Evolutionary conservation across 2,888 invertebrate species (phyloP), one percentile per base, ranked within the genome.

Genomic region (Orchestes rusci): DNA sequence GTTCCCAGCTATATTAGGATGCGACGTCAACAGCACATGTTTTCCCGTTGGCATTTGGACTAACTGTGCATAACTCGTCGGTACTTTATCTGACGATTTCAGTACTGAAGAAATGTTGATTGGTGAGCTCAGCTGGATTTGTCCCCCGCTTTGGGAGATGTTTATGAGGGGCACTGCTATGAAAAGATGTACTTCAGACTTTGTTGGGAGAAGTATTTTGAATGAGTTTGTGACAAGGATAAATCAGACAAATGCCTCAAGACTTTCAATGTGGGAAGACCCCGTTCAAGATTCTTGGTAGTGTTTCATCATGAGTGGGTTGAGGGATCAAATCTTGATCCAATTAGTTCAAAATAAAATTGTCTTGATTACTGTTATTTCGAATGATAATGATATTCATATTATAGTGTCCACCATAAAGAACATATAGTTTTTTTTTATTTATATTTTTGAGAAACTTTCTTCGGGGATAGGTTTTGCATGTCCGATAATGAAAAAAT

Each of bases 21-120:
- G 60, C 2, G 79, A 74, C 3, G 81, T 77, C 37, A 81, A 63
- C 48, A 82, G 70, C 55, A 82, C 73, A 64, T 83, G 84, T 57
- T 80, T 79, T 5, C 84, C 84, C 39, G 77, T 73, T 16, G 80
- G 73, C 4, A 81, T 81, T 63, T 84, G 83, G 35, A 85, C 80
- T 38, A 84, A 70, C 60, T 84, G 84, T 31, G 82, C 78, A 55
- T 76, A 66, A 52, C 64, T 66, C 2, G 66, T 62, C 5, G 65
- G 60, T 29, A 64, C 59, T 45, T 66, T 66, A 47, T 66, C 67
- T 13, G 61, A 51, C 12, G 64, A 60, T 54, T 65, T 66, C 43
- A 67, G 53, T 23, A 65, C 58, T 10, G 64, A 64, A 7, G 64
- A 57, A 13, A 64, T 59, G 49, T 59, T 65, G 12, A 61, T 57